Conservation (phyloP, 1,140 invertebrate species). For the Tetramorium parvispinum region DNA sequence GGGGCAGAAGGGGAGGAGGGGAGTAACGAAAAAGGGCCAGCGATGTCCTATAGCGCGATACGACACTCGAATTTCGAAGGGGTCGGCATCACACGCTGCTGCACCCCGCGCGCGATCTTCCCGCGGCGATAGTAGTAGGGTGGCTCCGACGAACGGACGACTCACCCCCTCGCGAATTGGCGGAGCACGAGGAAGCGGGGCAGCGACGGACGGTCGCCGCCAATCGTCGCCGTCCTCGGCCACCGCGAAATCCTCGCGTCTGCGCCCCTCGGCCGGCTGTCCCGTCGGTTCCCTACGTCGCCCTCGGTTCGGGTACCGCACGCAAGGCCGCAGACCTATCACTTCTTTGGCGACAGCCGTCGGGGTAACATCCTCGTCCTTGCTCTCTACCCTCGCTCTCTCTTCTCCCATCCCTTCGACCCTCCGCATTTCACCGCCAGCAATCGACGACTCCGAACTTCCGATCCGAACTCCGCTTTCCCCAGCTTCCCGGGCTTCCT, state of each 20-base stretch:
- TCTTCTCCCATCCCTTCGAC: slow-evolving; percentile 52
- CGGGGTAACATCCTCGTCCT: slow-evolving; percentile 83
- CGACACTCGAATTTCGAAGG: slow-evolving; percentile 55
- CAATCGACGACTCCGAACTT: slow-evolving; percentile 63
- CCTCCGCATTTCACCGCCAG: slow-evolving; percentile 56
- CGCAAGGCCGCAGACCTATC: slow-evolving; percentile 82
- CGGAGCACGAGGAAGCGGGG: slow-evolving; percentile 28
- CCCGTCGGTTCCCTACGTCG: slow-evolving; percentile 70
- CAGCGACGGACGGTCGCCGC: slow-evolving; percentile 38
- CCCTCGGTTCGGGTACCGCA: slow-evolving; percentile 80
- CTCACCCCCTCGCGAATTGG: slow-evolving; percentile 57
- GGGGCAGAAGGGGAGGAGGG: not conserved
- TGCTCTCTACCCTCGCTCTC: slow-evolving; percentile 64
- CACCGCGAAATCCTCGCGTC: slow-evolving; percentile 70
- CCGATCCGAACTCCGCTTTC: slow-evolving; percentile 26
- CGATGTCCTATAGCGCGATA: slow-evolving; percentile 22
- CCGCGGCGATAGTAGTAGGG: slow-evolving; percentile 35
- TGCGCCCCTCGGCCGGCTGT: slow-evolving; percentile 46
- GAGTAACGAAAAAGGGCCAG: slow-evolving; percentile 37
- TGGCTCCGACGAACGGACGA: slow-evolving; percentile 18
- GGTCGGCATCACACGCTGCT: slow-evolving; percentile 22
- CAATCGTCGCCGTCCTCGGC: slow-evolving; percentile 62
- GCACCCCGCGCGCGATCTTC: slow-evolving; percentile 2
- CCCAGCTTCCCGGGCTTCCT: not conserved
- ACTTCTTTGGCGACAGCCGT: slow-evolving; percentile 85